A percentile compares a stretch with the other conserved stretches of the same genome.
These are phyloP conservation scores for Tetanocera ferruginea DNA, from an alignment of 2,888 invertebrate species.

Conservation along the genomic window DNA sequence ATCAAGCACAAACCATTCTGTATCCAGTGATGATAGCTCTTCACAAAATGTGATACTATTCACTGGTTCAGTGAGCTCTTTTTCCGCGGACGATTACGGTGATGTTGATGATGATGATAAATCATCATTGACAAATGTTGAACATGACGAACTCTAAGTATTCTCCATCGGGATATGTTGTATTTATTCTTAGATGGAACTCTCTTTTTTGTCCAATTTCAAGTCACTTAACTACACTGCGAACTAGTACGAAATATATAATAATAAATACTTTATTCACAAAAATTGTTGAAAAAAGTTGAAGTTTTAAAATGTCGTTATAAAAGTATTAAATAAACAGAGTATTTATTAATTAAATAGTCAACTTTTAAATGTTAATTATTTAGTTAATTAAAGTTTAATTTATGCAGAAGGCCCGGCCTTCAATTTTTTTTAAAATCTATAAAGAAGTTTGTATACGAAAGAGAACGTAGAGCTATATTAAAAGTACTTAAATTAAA, in stretches of 20 bases:
- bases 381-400: no score
- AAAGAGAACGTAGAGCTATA: no score
- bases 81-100: background rate
- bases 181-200: no score
- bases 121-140: background rate
- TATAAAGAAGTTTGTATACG: no score
- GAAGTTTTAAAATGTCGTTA: background rate
- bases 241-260: no score
- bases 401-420: no score
- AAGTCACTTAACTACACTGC: no score
- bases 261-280: no score
- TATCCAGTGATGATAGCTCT: background rate
- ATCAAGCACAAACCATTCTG: background rate
- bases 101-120: background rate
- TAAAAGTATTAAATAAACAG: background rate
- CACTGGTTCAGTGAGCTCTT: conserved; percentile 5
- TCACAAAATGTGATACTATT: background rate
- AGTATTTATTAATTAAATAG: background rate
- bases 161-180: background rate
- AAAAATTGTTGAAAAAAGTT: background rate
- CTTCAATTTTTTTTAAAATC: no score
- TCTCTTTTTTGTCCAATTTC: no score
- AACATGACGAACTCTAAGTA: conserved; percentile 4
- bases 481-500: no score
- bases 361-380: no score